These are phyloP conservation scores for Corvus moneduloides DNA, from an alignment of 2,113 vertebrate genomes.

Conservation along the genomic window DNA sequence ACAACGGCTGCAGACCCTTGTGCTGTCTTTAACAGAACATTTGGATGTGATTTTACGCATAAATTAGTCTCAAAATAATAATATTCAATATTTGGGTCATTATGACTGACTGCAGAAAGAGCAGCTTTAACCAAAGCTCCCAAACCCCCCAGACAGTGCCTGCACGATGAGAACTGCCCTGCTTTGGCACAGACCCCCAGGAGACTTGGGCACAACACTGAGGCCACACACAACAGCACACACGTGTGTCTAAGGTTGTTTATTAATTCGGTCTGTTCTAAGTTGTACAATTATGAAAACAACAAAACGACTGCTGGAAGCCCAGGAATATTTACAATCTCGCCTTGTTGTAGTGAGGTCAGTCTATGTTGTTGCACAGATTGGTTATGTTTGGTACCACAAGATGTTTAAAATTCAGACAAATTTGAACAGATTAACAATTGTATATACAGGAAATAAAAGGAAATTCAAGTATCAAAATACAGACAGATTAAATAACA, in stretches of 20 bases:
- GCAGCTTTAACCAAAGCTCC: not conserved
- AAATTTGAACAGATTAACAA: constrained; percentile 81
- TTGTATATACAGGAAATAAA: constrained; percentile 88
- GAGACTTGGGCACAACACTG: not conserved
- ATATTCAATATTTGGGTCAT: not conserved
- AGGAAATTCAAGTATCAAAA: constrained; percentile 99
- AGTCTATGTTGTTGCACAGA: constrained; percentile 76
- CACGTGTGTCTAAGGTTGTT: constrained; percentile 73
- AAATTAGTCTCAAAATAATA: not conserved
- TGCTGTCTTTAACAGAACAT: not conserved
- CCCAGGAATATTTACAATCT: constrained; percentile 89
- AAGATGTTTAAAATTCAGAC: constrained; percentile 81
- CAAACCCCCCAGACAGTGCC: not conserved
- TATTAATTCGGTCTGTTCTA: constrained; percentile 83
- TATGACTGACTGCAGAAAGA: not conserved
- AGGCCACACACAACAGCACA: not conserved
- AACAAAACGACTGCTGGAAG: constrained; percentile 92
- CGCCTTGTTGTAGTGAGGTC: constrained; percentile 84
- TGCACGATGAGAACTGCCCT: not conserved
- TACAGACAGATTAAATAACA: constrained; percentile 94
- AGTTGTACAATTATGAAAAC: constrained; percentile 92
- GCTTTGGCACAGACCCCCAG: not conserved
- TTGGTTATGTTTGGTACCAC: constrained; percentile 83
- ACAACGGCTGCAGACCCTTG: accelerated
- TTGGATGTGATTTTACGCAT: not conserved